Percentiles rank a stretch among this genome's conserved stretches.
Conservation (phyloP, 2,888 invertebrate species). For the Galerucella calmariensis region DNA sequence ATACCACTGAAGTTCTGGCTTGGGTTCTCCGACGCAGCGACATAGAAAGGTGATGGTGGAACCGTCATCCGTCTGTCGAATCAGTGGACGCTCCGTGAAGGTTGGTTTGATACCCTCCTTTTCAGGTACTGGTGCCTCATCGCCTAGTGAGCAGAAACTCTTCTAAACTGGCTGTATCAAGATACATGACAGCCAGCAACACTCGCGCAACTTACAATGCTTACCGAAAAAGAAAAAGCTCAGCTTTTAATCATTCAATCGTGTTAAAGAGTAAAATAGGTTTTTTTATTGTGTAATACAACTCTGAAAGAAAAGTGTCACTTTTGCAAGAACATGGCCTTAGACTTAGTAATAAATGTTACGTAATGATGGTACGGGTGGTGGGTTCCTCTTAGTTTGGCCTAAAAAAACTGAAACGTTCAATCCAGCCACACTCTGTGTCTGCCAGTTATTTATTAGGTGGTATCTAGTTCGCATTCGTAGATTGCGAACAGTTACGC, state of each 20-base stretch:
- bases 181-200: constrained; percentile 63
- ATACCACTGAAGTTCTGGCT: constrained; percentile 94
- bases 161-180: constrained; percentile 62
- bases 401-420: constrained; percentile 51
- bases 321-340: constrained; percentile 66
- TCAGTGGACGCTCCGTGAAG: constrained; percentile 97
- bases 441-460: constrained; percentile 36
- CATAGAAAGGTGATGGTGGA: constrained; percentile 96
- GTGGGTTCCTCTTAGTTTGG: constrained; percentile 52
- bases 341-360: constrained; percentile 56
- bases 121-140: constrained; percentile 93
- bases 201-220: constrained; percentile 65
- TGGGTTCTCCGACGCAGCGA: constrained; percentile 96
- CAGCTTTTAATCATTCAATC: constrained; percentile 65
- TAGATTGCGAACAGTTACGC: constrained; percentile 41
- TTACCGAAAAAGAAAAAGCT: constrained; percentile 62
- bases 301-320: constrained; percentile 59
- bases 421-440: constrained; percentile 46
- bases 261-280: constrained; percentile 57
- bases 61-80: constrained; percentile 94
- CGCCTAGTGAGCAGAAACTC: constrained; percentile 76
- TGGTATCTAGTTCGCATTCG: constrained; percentile 38
- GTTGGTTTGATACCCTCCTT: constrained; percentile 96
- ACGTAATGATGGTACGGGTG: constrained; percentile 54
- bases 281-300: constrained; percentile 51